Percentiles rank a stretch among this genome's conserved stretches.
Conservation (phyloP, 2,113 vertebrate genomes). For the Oxyruncus cristatus region DNA sequence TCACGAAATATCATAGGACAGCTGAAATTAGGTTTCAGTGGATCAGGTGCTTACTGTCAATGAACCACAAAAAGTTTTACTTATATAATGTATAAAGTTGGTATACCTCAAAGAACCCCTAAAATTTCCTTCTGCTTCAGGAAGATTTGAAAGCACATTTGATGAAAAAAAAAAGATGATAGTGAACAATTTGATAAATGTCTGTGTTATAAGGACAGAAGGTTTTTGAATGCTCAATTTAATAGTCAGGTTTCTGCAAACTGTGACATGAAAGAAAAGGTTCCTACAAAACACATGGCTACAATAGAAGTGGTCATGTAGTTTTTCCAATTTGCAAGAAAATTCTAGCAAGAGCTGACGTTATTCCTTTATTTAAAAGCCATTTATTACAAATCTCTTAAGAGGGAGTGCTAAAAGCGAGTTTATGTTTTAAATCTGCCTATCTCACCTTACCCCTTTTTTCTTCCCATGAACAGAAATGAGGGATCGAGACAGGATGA, state of each 20-base stretch:
- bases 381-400: not conserved
- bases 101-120: not conserved
- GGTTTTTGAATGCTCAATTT: not conserved
- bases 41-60: not conserved
- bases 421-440: not conserved
- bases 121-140: not conserved
- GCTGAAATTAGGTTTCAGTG: not conserved
- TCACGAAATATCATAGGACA: not conserved
- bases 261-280: not conserved
- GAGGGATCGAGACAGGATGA: not conserved
- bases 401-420: not conserved
- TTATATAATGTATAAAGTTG: rapidly evolving
- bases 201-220: not conserved
- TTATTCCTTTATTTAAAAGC: not conserved
- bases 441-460: not conserved
- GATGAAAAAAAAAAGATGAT: not conserved
- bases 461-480: not conserved
- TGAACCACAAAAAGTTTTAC: not conserved
- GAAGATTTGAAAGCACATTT: not conserved
- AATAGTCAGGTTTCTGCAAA: not conserved
- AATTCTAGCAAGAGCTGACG: not conserved
- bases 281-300: not conserved
- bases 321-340: not conserved
- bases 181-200: not conserved
- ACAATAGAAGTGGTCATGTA: not conserved